Base-by-base conservation (phyloP, 2,888 invertebrate species). In the Sphecodes monilicornis region DNA sequence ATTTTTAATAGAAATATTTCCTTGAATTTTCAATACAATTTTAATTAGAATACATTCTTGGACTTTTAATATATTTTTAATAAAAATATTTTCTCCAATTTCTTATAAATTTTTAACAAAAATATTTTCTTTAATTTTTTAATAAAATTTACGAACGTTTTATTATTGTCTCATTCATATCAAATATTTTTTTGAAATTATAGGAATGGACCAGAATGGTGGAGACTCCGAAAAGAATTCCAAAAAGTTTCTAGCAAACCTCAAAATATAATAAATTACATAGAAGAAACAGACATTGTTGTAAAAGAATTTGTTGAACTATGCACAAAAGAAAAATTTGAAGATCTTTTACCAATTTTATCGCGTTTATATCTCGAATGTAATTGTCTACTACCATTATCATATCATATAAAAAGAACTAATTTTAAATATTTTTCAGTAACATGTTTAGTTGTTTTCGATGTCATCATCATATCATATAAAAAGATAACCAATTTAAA, bases 181-280 rank as follows among this genome's bases (percentile, higher is more conserved):
- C 29, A 22, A 26, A 26, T 64, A 11, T 22, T 6, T n/a, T 80
- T 46, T 57, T 18, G 29, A 39, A 72, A 86, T 95, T 95, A 80
- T 90, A 98, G 98, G 64, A 98, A 98, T 94, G 98, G 98, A 0
- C 93, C 95, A 3, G 97, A 97, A 78, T 98, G 98, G 98, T 97
- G 97, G 96, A 96, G 96, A 85, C 94, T 98, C 1, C 96, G 98
- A 29, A 97, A 97, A 89, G 96, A 97, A 81, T 97, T 98, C 90
- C 98, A 98, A 95, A 97, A 97, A 93, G 97, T 97, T 71, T 94
- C 98, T 32, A 97, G 97, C 86, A 96, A 97, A 84, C 97, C 97
- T 0, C 96, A 96, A 88, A 97, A 96, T 91, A 97, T 98, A 0
- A 96, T 96, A 84, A 95, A 94, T 86, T 97, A 97, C 92, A 94